These are phyloP conservation scores for Oligia strigilis DNA, from an alignment of 2,888 invertebrate species.

Conservation along the genomic window DNA sequence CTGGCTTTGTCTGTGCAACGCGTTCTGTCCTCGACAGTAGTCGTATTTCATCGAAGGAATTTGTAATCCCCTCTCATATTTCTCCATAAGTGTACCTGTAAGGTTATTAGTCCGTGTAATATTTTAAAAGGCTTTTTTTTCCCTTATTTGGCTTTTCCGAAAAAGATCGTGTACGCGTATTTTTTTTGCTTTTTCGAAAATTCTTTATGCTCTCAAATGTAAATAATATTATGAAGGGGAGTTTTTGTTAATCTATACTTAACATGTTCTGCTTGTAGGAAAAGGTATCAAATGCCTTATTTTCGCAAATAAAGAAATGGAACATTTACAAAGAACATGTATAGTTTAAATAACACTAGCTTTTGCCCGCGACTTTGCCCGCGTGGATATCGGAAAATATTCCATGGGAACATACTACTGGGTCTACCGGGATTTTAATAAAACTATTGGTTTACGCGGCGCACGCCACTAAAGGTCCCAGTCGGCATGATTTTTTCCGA, in stretches of 20 bases:
- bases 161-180: not conserved
- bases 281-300: not conserved
- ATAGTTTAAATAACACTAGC: not conserved
- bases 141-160: constrained; percentile 3
- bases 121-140: constrained; percentile 28
- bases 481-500: not conserved
- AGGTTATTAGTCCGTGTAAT: constrained; percentile 31
- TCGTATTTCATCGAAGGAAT: constrained; percentile 36
- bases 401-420: not conserved
- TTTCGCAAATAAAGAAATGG: too few species aligned
- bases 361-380: too few species aligned
- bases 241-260: not conserved
- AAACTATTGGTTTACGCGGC: not conserved
- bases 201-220: not conserved
- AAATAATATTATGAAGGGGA: not conserved
- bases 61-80: constrained; percentile 39
- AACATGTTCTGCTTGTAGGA: too few species aligned
- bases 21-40: constrained; percentile 30
- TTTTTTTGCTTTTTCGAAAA: not conserved
- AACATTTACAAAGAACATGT: not conserved
- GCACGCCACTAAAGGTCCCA: not conserved
- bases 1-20: constrained; percentile 46
- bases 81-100: constrained; percentile 29
- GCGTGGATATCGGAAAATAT: too few species aligned
- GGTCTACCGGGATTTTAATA: not conserved